A percentile compares a stretch with the other conserved stretches of the same genome.
Conservation (phyloP, 2,888 invertebrate genomes). For the Arge pagana region DNA sequence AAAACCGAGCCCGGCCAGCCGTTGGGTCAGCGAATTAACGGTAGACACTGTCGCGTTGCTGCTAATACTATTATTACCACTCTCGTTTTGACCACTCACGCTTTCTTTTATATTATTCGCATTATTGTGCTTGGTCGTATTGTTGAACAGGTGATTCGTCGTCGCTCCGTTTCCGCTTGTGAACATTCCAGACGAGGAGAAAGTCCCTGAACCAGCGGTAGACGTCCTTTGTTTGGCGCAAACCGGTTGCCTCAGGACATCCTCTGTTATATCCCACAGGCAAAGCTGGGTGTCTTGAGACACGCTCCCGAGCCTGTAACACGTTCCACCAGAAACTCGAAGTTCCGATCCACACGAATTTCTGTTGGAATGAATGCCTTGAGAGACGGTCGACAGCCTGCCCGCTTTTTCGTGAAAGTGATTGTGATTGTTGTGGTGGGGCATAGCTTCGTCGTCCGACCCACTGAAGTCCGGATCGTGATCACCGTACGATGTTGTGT, state of each 20-base stretch:
- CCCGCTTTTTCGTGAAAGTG: conserved; percentile 49
- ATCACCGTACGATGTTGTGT: conserved; percentile 73
- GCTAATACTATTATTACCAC: conserved; percentile 47
- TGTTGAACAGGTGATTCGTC: conserved; percentile 47
- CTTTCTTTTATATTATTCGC: conserved; percentile 51
- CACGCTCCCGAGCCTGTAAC: conserved; percentile 89
- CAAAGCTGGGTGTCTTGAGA: conserved; percentile 98
- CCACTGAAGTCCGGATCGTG: conserved; percentile 61
- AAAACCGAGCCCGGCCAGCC: conserved; percentile 74
- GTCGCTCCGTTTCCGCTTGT: conserved; percentile 54
- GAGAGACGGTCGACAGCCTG: conserved; percentile 47
- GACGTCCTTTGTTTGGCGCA: conserved; percentile 57
- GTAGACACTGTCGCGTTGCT: conserved; percentile 59
- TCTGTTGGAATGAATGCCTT: conserved; percentile 52
- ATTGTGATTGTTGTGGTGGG: conserved; percentile 47
- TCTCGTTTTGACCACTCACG: conserved; percentile 30
- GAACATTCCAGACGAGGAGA: conserved; percentile 50
- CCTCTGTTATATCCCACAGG: conserved; percentile 98
- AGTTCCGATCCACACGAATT: conserved; percentile 57
- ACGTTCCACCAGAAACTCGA: conserved; percentile 62
- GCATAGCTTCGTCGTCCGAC: conserved; percentile 62
- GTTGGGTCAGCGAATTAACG: conserved; percentile 72
- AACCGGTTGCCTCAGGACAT: conserved; percentile 81
- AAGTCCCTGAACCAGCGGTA: conserved; percentile 49
- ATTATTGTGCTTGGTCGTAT: conserved; percentile 50